phyloP scores from a whole-genome alignment of 53 echinoderm and acorn worm species.

The Patiria pectinifera region DNA sequence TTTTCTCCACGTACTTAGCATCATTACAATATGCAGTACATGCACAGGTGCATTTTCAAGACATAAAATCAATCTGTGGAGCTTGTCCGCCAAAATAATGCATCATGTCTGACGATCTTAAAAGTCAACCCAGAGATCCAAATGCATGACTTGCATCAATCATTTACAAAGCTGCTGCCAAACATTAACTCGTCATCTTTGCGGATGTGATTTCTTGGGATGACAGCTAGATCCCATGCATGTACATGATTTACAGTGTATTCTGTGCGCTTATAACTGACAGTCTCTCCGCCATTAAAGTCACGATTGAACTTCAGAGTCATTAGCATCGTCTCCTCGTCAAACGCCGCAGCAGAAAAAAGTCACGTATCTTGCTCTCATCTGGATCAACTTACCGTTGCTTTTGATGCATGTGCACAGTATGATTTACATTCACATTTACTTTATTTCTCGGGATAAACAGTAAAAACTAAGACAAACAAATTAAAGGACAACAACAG shows the following conservation, averaged over 20 bases:
- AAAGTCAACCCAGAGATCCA: not conserved
- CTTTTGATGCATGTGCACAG: not conserved
- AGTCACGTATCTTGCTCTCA: not conserved
- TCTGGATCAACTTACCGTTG: not conserved
- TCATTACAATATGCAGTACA: no score
- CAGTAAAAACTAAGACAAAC: no score
- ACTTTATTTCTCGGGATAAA: no score
- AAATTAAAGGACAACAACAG: no score
- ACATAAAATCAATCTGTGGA: no score
- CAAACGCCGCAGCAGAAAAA: not conserved
- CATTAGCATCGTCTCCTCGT: not conserved
- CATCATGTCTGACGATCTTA: not conserved
- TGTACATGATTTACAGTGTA: not conserved
- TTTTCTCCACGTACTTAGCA: no score
- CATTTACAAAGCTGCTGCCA: not conserved
- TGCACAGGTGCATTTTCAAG: no score
- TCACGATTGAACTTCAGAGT: slow-evolving; percentile 1
- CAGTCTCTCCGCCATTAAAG: not conserved
- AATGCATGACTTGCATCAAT: not conserved
- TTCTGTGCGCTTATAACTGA: not conserved
- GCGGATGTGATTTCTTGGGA: not conserved
- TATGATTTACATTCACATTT: no score
- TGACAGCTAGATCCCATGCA: not conserved
- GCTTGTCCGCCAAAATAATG: not conserved
- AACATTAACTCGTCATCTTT: slow-evolving; percentile 18